Base-by-base conservation (phyloP, 2,113 vertebrate genomes). In the Prolemur simus region DNA sequence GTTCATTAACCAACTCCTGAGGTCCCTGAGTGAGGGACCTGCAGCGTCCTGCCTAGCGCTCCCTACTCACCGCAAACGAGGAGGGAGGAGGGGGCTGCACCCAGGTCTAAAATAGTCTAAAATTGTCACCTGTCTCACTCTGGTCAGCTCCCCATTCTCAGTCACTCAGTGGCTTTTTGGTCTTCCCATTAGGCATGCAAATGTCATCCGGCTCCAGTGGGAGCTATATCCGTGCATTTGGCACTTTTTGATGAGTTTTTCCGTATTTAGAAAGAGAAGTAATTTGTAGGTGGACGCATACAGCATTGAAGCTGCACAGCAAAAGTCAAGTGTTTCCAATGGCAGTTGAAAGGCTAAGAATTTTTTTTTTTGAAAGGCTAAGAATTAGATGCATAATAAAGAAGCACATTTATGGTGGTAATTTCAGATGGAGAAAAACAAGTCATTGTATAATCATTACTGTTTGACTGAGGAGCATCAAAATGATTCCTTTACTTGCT, bases 401-500 rank as follows among this genome's bases (percentile, higher is more conserved):
- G 56, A 29, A 90, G 13, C n/a, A 18, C 25, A 69, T 0, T 3
- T 0, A 3, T 2, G 60, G 49, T 12, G 20, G 45, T 88, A 27
- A 94, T 87, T 81, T 76, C 37, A 89, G 45, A 15, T 47, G 27
- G 14, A 68, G 34, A 47, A 89, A 85, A 74, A 14, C 29, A 83
- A 4, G 54, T 23, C 82, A 93, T 89, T 94, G 34, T 34, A 34
- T 8, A 39, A 76, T 87, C 82, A 29, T 66, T 88, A 47, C 18
- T 92, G 34, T 76, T 89, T 69, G 34, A 76, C 18, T 60, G 17
- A 27, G 56, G 3, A 64, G 58, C 0, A 94, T 5, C 21, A 34
- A 96, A 94, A 94, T 47, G 42, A 2, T 84, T 88, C 10, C 15
- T 54, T 21, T 92, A 32, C 64, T 97, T 97, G 92, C 39, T 77